A percentile compares a stretch with the other conserved stretches of the same genome.
Conservation (phyloP, 2,888 invertebrate genomes). For the Serripes groenlandicus region DNA sequence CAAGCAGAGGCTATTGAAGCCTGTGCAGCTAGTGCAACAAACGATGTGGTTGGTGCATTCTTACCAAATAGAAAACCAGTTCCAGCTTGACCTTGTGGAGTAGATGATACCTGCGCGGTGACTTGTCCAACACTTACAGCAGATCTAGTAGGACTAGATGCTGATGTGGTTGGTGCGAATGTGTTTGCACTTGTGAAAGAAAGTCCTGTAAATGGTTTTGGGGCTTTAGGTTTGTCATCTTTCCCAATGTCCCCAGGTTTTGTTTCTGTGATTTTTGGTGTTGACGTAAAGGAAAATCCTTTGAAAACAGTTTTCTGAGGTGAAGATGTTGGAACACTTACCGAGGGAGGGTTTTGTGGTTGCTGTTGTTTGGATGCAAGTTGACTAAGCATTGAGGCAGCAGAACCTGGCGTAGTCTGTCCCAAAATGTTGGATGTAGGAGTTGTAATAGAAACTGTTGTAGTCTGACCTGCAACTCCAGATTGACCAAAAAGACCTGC, state of each 20-base stretch:
- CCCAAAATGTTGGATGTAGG: neutral
- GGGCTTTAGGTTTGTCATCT: conserved; percentile 81
- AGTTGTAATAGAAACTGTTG: neutral
- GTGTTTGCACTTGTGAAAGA: conserved; percentile 61
- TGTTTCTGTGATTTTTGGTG: conserved; percentile 88
- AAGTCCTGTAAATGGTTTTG: conserved; percentile 82
- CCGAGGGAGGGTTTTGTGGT: too few species aligned
- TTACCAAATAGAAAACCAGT: too few species aligned
- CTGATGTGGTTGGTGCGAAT: conserved; percentile 8
- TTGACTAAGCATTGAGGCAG: conserved; percentile 53
- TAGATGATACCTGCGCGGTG: too few species aligned
- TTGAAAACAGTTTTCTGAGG: conserved; percentile 87
- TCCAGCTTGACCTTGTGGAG: too few species aligned
- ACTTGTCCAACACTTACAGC: too few species aligned
- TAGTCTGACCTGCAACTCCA: conserved; percentile 30
- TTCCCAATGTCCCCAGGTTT: conserved; percentile 52
- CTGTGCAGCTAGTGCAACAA: too few species aligned
- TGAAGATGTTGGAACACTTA: conserved; percentile 34
- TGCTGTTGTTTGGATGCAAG: conserved; percentile 64
- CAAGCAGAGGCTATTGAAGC: too few species aligned
- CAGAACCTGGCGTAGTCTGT: conserved; percentile 38
- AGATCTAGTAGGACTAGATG: neutral
- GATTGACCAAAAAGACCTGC: conserved; percentile 1
- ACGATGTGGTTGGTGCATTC: too few species aligned
- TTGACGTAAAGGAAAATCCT: conserved; percentile 91